Evolutionary conservation across 2,113 vertebrate genomes (phyloP).

Genomic region (Polyodon spathula): DNA sequence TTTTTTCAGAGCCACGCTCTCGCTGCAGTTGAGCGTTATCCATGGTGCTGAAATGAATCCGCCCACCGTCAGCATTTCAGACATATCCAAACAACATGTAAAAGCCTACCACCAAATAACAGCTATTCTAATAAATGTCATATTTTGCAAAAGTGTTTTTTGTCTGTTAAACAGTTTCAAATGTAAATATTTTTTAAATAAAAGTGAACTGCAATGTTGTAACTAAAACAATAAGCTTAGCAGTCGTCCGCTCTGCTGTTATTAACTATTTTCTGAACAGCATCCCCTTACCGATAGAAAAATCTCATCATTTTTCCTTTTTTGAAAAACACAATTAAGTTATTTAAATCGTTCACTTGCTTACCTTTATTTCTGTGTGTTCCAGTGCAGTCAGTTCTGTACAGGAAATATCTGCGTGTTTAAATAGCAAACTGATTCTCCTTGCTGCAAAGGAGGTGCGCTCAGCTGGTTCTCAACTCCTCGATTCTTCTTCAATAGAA

Average conservation of each 20-base stretch:
- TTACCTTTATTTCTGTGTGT: conserved; percentile 62
- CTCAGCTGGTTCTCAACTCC: conserved; percentile 65
- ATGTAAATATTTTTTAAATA: background rate
- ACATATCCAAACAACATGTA: conserved; percentile 25
- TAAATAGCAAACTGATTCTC: conserved; percentile 36
- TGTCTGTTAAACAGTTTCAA: background rate
- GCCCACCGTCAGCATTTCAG: conserved; percentile 44
- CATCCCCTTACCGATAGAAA: background rate
- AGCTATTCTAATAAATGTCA: no score
- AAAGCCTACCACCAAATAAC: conserved; percentile 7
- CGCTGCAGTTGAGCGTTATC: conserved; percentile 33
- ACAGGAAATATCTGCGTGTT: conserved; percentile 43
- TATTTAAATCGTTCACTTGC: conserved; percentile 16
- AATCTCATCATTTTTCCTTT: background rate
- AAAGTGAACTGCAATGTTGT: background rate
- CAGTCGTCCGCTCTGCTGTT: background rate
- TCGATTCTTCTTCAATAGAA: conserved; percentile 78
- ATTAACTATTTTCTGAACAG: background rate
- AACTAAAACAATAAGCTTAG: background rate
- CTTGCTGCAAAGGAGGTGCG: conserved; percentile 67
- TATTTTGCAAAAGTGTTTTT: no score
- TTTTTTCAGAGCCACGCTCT: background rate
- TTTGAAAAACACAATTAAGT: background rate
- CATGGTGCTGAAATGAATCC: conserved; percentile 50
- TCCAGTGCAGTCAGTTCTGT: conserved; percentile 38